phyloP scores from a whole-genome alignment of 2,797 vertebrate genomes.

The Pseudochirops cupreus region DNA sequence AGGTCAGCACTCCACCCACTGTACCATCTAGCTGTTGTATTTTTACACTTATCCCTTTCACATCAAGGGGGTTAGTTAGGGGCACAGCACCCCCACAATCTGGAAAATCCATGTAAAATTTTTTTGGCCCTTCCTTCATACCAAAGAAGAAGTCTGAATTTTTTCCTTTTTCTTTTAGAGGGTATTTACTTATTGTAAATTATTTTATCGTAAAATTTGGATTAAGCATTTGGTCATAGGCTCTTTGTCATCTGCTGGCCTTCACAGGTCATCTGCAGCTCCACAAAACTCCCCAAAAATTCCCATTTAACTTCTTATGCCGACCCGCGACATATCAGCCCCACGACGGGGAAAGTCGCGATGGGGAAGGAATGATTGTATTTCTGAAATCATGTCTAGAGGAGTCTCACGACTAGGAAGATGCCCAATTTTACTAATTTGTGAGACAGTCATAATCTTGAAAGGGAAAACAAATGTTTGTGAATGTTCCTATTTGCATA shows the following conservation, averaged over 20 bases:
- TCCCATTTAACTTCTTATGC: not conserved
- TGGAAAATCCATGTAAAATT: not conserved
- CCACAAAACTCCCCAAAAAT: not conserved
- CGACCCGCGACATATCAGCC: not conserved
- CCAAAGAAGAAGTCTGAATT: not conserved
- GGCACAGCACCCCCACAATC: not conserved
- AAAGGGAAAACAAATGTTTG: not conserved
- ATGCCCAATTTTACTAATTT: not conserved
- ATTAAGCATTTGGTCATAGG: not conserved
- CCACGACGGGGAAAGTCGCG: not conserved
- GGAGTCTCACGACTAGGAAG: not conserved
- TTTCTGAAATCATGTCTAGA: not conserved
- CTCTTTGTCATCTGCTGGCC: not conserved
- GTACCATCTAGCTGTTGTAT: not conserved
- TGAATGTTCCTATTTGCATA: conserved; percentile 19
- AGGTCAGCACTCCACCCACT: not conserved
- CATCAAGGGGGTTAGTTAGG: not conserved
- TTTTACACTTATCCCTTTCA: not conserved
- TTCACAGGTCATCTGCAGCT: not conserved
- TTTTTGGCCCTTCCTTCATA: not conserved
- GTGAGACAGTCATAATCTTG: conserved; percentile 7
- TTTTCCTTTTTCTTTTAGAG: not conserved
- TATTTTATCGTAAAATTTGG: not conserved
- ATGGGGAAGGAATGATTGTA: not conserved
- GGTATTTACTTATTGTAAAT: not conserved